Conservation (phyloP, 2,113 vertebrate species). For the Pelobates fuscus region DNA sequence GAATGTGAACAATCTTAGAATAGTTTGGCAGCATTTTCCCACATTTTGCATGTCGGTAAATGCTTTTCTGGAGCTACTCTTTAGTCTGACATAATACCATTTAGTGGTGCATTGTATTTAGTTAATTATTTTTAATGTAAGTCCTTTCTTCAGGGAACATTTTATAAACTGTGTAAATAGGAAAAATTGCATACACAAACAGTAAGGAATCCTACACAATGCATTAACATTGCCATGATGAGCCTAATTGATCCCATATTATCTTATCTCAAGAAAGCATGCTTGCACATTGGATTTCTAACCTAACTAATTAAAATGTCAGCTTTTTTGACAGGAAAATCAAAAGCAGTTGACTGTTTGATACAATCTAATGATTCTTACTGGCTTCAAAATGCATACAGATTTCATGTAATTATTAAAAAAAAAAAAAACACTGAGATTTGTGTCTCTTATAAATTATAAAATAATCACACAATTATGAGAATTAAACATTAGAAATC, state of each 20-base stretch:
- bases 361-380: not conserved
- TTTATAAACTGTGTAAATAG: too few species aligned
- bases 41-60: too few species aligned
- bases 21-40: too few species aligned
- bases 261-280: constrained; percentile 29
- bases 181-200: not conserved
- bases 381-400: not conserved
- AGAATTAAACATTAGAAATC: too few species aligned
- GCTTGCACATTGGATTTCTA: constrained; percentile 24
- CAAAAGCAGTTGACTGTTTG: constrained; percentile 7
- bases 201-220: not conserved
- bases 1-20: too few species aligned
- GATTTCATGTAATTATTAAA: not conserved
- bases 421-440: not conserved
- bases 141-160: too few species aligned
- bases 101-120: too few species aligned
- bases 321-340: constrained; percentile 27
- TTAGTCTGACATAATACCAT: too few species aligned
- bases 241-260: constrained; percentile 31
- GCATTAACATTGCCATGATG: not conserved
- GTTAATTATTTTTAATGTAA: too few species aligned
- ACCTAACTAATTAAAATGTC: constrained; percentile 26
- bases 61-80: too few species aligned
- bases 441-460: too few species aligned
- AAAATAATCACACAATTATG: too few species aligned